phyloP scores from a whole-genome alignment of 2,888 invertebrate genomes.

The Microctonus brassicae region DNA sequence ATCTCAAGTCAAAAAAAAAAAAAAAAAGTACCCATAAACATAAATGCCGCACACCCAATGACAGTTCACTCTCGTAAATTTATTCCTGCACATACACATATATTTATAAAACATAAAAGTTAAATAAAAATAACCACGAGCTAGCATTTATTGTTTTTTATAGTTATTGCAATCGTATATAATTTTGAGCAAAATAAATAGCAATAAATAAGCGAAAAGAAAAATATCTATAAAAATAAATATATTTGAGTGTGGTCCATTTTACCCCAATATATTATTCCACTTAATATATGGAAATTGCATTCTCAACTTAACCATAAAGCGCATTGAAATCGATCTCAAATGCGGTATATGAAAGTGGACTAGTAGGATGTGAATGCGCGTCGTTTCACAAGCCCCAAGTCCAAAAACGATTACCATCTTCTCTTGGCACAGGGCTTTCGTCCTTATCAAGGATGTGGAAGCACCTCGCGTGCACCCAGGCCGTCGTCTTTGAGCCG shows the following conservation, averaged over 20 bases:
- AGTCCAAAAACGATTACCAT: neutral
- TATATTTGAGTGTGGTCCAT: neutral
- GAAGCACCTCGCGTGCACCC: constrained; percentile 12
- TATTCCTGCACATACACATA: neutral
- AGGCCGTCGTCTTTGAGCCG: constrained; percentile 5
- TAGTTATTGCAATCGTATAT: neutral
- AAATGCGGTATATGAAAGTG: neutral
- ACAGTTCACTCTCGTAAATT: neutral
- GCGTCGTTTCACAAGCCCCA: constrained; percentile 1
- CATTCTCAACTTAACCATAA: neutral
- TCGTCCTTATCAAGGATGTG: constrained; percentile 19
- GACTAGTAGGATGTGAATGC: neutral
- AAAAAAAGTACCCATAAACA: constrained; percentile 9
- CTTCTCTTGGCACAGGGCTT: neutral
- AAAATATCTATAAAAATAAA: neutral
- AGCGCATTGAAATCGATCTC: neutral
- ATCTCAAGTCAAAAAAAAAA: constrained; percentile 11
- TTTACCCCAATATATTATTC: neutral
- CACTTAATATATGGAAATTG: neutral
- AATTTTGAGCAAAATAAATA: no score
- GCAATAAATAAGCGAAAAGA: neutral
- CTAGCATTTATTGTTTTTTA: neutral
- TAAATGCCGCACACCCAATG: constrained; percentile 1
- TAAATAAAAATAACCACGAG: neutral
- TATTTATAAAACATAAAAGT: neutral